phyloP scores from a whole-genome alignment of 2,797 vertebrate genomes.

The Xenops minutus region DNA sequence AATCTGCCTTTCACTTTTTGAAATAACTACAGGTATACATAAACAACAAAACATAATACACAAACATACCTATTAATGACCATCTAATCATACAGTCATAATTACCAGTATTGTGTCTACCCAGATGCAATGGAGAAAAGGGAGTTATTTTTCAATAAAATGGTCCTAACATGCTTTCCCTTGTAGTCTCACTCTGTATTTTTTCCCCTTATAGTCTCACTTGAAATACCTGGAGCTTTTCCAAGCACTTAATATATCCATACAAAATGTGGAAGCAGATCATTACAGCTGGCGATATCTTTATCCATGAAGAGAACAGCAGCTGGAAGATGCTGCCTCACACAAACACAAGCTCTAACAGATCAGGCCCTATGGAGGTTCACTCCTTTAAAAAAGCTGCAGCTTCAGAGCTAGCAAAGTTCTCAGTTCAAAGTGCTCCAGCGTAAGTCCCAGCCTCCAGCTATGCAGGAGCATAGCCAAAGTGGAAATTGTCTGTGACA shows the following conservation, averaged over 20 bases:
- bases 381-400: background rate
- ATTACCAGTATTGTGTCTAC: background rate
- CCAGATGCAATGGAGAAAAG: background rate
- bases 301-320: constrained; percentile 2
- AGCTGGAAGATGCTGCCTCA: constrained; percentile 15
- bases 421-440: background rate
- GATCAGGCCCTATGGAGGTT: background rate
- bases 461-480: background rate
- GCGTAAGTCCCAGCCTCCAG: background rate
- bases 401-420: background rate
- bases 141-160: background rate
- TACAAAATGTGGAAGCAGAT: constrained; percentile 38
- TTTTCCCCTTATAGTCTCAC: background rate
- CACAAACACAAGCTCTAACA: background rate
- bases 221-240: constrained; percentile 26
- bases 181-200: background rate
- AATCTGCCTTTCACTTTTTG: background rate
- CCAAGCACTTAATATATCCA: constrained; percentile 16
- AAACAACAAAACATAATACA: background rate
- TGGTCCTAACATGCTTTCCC: background rate
- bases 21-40: background rate
- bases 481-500: background rate
- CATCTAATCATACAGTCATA: background rate
- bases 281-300: background rate
- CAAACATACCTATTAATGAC: background rate